A percentile compares a stretch with the other conserved stretches of the same genome.
These are phyloP conservation scores for Drosophila baimaii DNA, from an alignment of 1,140 invertebrate species.

Conservation along the genomic window DNA sequence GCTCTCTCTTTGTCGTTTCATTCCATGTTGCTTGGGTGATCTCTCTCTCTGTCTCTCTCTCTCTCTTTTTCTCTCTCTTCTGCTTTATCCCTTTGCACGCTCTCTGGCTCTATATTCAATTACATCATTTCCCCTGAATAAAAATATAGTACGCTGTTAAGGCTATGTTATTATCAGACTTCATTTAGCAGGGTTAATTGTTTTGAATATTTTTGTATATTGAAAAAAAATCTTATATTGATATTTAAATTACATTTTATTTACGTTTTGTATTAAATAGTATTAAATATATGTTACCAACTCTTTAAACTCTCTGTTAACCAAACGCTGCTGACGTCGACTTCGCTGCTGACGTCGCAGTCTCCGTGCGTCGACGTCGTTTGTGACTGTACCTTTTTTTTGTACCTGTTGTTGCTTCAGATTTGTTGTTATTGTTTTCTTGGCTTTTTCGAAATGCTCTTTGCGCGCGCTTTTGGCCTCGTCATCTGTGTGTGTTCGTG, in stretches of 20 bases:
- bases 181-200: neutral
- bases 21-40: neutral
- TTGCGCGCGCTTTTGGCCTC: conserved; percentile 73
- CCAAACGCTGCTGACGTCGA: conserved; percentile 1
- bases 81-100: too few relatives aligned
- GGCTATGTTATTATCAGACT: too few relatives aligned
- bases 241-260: too few relatives aligned
- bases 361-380: conserved; percentile 31
- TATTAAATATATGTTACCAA: too few relatives aligned
- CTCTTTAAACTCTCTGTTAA: conserved; percentile 12
- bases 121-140: neutral
- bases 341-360: conserved; percentile 19
- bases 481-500: conserved; percentile 27
- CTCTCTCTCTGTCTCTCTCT: neutral
- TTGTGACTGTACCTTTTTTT: conserved; percentile 75
- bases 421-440: conserved; percentile 54
- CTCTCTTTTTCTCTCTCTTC: neutral
- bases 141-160: too few relatives aligned
- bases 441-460: conserved; percentile 71
- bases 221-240: too few relatives aligned
- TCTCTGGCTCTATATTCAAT: neutral
- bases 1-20: too few relatives aligned
- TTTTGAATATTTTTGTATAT: too few relatives aligned
- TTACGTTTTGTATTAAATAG: too few relatives aligned
- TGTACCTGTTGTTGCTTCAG: conserved; percentile 69